Conservation (phyloP, 2,113 vertebrate species). For the Apteryx owenii region DNA sequence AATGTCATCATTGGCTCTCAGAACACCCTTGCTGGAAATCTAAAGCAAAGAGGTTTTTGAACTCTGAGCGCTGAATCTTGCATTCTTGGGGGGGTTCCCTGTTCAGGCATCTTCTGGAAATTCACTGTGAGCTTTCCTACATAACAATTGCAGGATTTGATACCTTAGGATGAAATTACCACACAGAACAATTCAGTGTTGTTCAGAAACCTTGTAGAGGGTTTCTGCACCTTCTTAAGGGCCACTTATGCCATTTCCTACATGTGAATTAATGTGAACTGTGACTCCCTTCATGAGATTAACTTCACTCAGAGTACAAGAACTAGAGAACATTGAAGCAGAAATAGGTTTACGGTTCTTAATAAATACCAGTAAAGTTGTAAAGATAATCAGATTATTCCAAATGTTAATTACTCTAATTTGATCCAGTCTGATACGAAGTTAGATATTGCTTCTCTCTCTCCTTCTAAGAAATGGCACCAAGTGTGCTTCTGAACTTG, state of each 20-base stretch:
- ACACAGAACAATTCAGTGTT: neutral
- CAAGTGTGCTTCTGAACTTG: neutral
- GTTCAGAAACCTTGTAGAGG: neutral
- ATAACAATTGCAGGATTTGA: neutral
- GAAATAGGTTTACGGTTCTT: slow-evolving; percentile 9
- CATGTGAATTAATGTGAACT: neutral
- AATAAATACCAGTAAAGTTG: neutral
- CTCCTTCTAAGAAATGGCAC: neutral
- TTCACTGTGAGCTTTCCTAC: neutral
- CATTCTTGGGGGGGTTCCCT: neutral
- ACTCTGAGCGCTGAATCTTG: neutral
- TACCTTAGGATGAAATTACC: neutral
- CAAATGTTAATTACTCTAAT: slow-evolving; percentile 48
- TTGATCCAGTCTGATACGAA: neutral
- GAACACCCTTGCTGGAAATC: neutral
- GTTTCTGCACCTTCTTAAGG: neutral
- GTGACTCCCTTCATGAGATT: neutral
- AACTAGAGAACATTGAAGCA: neutral
- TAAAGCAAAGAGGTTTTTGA: slow-evolving; percentile 10
- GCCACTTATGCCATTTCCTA: neutral
- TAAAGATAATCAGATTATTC: slow-evolving; percentile 35
- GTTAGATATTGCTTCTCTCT: neutral
- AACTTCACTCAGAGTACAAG: neutral
- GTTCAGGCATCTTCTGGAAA: neutral
- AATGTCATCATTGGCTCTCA: neutral